These are phyloP conservation scores for Colletes gigas DNA, from an alignment of 1,140 invertebrate species.

Conservation along the genomic window DNA sequence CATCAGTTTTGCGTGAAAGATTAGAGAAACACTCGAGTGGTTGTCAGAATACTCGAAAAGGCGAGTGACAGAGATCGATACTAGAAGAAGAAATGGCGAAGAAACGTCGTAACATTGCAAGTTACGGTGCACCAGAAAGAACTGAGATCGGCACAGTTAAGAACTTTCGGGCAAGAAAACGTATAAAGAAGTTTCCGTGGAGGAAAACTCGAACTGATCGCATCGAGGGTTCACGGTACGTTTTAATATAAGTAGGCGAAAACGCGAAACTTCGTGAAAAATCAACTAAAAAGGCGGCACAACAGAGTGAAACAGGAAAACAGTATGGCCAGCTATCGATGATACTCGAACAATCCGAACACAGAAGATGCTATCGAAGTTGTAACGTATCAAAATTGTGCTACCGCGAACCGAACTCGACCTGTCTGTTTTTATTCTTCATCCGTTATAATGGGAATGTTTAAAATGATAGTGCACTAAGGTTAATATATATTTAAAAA, in stretches of 20 bases:
- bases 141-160: slow-evolving; percentile 53
- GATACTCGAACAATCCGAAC: slow-evolving; percentile 29
- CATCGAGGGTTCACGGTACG: slow-evolving; percentile 53
- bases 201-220: slow-evolving; percentile 56
- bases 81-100: slow-evolving; percentile 24
- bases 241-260: slow-evolving; percentile 63
- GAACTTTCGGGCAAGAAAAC: slow-evolving; percentile 63
- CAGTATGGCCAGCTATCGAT: slow-evolving; percentile 37
- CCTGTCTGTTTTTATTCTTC: too few species aligned
- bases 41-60: slow-evolving; percentile 33
- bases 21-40: slow-evolving; percentile 19
- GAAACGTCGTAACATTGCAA: slow-evolving; percentile 49
- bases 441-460: too few species aligned
- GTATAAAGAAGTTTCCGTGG: slow-evolving; percentile 64
- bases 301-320: slow-evolving; percentile 43
- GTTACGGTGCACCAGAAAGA: slow-evolving; percentile 35
- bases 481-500: too few species aligned
- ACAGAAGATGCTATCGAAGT: slow-evolving; percentile 30
- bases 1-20: slow-evolving; percentile 27
- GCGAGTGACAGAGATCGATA: slow-evolving; percentile 2
- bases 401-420: too few species aligned
- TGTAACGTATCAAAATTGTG: slow-evolving; percentile 6
- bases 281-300: slow-evolving; percentile 35
- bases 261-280: slow-evolving; percentile 51
- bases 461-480: too few species aligned